Base-by-base conservation (phyloP, 2,888 invertebrate genomes). In the Sinotaia quadrata region DNA sequence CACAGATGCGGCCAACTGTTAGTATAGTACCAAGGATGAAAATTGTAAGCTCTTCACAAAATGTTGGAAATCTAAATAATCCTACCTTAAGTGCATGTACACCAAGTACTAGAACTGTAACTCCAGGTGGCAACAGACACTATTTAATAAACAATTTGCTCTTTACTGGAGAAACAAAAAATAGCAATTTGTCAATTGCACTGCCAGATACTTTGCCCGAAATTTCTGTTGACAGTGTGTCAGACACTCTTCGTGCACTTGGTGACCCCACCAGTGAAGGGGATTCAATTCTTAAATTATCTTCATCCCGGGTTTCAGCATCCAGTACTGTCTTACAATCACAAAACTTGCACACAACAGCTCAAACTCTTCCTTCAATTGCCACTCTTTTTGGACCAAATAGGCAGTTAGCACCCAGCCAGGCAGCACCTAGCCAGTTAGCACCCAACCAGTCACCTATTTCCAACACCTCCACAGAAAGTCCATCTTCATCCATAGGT, bases 61-160 rank as follows among this genome's bases (percentile, higher is more conserved):
- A 18, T 47, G 12, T 47, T n/a, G 47, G n/a, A 8, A 47, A n/a
- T n/a, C n/a, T n/a, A n/a, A n/a, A n/a, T n/a, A n/a, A n/a, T 12
- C 21, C 24, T 7, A 21, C 47, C n/a, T n/a, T 24, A n/a, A 47
- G 21, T 47, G 10, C 18, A 18, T n/a, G 21, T 21, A 7, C 47
- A 8, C 47, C 1, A 47, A 47, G 47, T 24, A 18, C 47, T 1
- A 18, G 21, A 8, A 47, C 12, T 18, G 7, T 21, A n/a, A 41
- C 12, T 8, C 10, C 24, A 1, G 54, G 10, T 31, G 65, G 65
- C 4, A 65, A 65, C 34, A 54, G 65, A 18, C 56, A 65, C 31
- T 65, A 65, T 47, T 65, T 52, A 0, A 65, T 65, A 33, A 65
- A 65, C 65, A 65, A 65, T 21, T 21, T 65, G 54, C 34, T 65